A percentile compares a stretch with the other conserved stretches of the same genome.
These are phyloP conservation scores for Clarias laeviceps DNA, from an alignment of 2,797 vertebrate genomes.

Conservation along the genomic window DNA sequence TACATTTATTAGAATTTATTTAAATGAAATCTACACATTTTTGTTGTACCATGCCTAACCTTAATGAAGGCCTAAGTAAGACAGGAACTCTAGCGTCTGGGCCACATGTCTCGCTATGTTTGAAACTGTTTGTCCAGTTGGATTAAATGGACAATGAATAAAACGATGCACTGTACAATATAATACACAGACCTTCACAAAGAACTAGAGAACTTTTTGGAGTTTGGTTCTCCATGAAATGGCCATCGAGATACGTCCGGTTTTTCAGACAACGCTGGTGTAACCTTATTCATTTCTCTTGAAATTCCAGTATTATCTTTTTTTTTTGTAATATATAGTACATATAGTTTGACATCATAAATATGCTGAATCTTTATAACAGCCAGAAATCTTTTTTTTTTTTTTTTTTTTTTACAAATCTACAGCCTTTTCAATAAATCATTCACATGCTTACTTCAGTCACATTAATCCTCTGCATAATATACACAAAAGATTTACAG, in stretches of 20 bases:
- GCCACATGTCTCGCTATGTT: neutral
- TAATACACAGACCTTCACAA: neutral
- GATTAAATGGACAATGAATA: neutral
- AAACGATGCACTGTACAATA: conserved; percentile 5
- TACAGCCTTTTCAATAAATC: conserved; percentile 39
- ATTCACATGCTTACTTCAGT: conserved; percentile 48
- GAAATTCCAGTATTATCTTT: neutral
- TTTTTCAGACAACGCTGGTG: conserved; percentile 9
- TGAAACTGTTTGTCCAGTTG: neutral
- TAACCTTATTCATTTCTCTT: neutral
- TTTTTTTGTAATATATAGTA: conserved; percentile 10
- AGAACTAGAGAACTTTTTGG: neutral
- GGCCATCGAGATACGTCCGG: neutral
- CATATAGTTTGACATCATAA: conserved; percentile 34
- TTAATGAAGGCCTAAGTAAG: neutral
- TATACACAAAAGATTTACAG: conserved; percentile 50
- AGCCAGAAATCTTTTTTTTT: no score
- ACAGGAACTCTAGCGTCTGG: neutral
- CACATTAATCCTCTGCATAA: conserved; percentile 26
- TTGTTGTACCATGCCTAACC: neutral
- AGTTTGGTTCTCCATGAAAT: neutral
- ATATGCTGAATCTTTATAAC: neutral
- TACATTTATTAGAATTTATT: neutral
- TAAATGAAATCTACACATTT: neutral
- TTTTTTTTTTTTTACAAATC: neutral